Evolutionary conservation across 1,140 invertebrate species (phyloP).

Genomic region (Venustaconcha ellipsiformis): DNA sequence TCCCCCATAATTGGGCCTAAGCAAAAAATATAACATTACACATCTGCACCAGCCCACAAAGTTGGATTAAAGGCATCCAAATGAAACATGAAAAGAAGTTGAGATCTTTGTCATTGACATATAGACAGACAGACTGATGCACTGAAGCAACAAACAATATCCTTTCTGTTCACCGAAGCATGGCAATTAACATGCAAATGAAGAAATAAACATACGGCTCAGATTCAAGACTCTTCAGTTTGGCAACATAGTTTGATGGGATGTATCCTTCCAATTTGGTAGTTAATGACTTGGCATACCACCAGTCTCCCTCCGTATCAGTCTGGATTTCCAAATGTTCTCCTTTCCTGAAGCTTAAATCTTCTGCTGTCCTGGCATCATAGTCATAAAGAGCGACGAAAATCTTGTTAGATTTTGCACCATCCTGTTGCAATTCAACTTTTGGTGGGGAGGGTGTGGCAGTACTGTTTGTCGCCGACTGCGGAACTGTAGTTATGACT

Average conservation of each 20-base stretch:
- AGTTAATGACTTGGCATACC: constrained; percentile 95
- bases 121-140: neutral
- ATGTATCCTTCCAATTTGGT: constrained; percentile 96
- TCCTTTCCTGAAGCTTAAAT: constrained; percentile 97
- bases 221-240: constrained; percentile 98
- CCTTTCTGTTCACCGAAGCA: neutral
- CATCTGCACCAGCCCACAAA: neutral
- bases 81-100: neutral
- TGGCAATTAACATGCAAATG: constrained; percentile 51
- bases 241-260: constrained; percentile 99
- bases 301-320: constrained; percentile 99
- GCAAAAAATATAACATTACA: too few species aligned
- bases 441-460: constrained; percentile 17
- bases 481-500: constrained; percentile 17
- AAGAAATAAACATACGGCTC: constrained; percentile 87
- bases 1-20: too few species aligned
- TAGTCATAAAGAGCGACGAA: constrained; percentile 99
- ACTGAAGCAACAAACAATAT: neutral
- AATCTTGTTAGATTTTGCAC: constrained; percentile 2
- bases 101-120: neutral
- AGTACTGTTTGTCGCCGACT: neutral
- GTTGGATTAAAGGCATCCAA: neutral
- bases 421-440: neutral
- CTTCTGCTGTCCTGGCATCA: constrained; percentile 98
- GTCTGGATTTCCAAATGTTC: constrained; percentile 98